Evolutionary conservation across 2,797 vertebrate genomes (phyloP).

Genomic region (Nannoperca australis): DNA sequence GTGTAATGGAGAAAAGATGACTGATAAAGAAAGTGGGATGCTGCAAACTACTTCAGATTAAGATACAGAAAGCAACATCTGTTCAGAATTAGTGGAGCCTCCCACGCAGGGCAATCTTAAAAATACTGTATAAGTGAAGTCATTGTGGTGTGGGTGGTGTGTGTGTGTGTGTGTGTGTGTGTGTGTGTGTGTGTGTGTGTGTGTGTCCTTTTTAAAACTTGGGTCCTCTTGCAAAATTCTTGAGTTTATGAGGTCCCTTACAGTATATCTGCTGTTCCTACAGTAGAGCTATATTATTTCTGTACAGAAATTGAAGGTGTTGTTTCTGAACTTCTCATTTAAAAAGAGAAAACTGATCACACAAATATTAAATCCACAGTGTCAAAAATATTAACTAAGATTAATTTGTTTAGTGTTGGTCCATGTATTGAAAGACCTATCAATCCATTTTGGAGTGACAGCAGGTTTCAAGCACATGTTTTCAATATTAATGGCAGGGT

Average conservation of each 20-base stretch:
- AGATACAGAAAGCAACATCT: slow-evolving; percentile 49
- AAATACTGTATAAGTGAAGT: slow-evolving; percentile 1
- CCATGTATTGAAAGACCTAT: neutral
- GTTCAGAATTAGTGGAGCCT: slow-evolving; percentile 45
- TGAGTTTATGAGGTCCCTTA: neutral
- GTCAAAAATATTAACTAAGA: neutral
- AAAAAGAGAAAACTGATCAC: neutral
- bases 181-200: neutral
- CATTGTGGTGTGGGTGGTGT: slow-evolving; percentile 7
- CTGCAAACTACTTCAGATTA: slow-evolving; percentile 26
- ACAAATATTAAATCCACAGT: neutral
- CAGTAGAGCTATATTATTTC: neutral
- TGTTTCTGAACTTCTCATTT: neutral
- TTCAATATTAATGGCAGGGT: slow-evolving; percentile 1
- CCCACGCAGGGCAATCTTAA: slow-evolving; percentile 21
- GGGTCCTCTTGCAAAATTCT: neutral
- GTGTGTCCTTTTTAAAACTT: neutral
- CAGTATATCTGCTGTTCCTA: neutral
- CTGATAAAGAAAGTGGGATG: slow-evolving; percentile 24
- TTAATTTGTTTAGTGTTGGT: neutral
- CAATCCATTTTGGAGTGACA: neutral
- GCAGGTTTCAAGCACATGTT: neutral
- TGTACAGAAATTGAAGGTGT: neutral
- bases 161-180: neutral
- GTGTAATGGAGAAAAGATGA: slow-evolving; percentile 40